Evolutionary conservation across 1,140 invertebrate genomes (phyloP).

Genomic region (Rhagoletis pomonella): DNA sequence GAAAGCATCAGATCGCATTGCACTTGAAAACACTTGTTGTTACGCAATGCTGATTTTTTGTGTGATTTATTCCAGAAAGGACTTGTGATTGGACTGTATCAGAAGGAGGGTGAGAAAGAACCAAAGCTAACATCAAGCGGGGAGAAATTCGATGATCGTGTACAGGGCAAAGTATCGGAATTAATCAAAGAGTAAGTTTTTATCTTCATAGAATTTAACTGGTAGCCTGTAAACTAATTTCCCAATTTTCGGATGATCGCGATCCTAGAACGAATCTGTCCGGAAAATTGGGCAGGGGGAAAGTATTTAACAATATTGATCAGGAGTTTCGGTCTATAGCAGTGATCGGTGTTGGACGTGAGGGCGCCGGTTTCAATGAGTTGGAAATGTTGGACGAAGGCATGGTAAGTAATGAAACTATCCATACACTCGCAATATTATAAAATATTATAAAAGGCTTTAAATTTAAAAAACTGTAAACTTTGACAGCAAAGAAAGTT

Average conservation of each 20-base stretch:
- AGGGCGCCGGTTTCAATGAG: conserved; percentile 79
- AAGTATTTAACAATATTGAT: conserved; percentile 80
- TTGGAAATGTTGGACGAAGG: conserved; percentile 82
- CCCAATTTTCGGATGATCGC: neutral
- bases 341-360: conserved; percentile 81
- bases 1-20: neutral
- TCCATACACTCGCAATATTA: neutral
- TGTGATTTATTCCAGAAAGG: conserved; percentile 63
- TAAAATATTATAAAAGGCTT: neutral
- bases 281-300: conserved; percentile 75
- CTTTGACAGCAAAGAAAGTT: neutral
- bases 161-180: conserved; percentile 70
- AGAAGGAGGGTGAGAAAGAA: conserved; percentile 68
- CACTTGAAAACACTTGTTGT: conserved; percentile 17
- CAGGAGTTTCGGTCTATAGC: conserved; percentile 79
- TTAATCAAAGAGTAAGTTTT: conserved; percentile 63
- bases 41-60: neutral
- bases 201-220: too few relatives aligned
- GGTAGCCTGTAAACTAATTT: too few relatives aligned
- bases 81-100: conserved; percentile 72
- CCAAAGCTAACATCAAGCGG: conserved; percentile 70
- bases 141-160: conserved; percentile 73
- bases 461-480: too few relatives aligned
- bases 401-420: conserved; percentile 70
- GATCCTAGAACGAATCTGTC: conserved; percentile 59